These are phyloP conservation scores for Tetrapedia diversipes DNA, from an alignment of 2,888 invertebrate species.

Conservation along the genomic window DNA sequence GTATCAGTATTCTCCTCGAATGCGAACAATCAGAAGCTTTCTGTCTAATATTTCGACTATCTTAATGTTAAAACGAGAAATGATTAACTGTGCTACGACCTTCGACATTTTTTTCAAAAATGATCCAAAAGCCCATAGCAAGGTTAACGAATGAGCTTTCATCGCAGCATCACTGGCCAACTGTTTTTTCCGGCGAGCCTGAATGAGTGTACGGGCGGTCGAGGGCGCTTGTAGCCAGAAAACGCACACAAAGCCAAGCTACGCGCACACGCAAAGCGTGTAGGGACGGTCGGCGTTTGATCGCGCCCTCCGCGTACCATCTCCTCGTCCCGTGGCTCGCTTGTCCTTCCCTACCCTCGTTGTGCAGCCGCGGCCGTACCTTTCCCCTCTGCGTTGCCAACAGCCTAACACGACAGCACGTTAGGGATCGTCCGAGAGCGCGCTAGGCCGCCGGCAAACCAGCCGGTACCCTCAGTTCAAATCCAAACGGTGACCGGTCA, in stretches of 20 bases:
- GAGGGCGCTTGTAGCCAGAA: constrained; percentile 15
- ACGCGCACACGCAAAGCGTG: not conserved
- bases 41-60: no score
- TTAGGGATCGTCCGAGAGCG: constrained; percentile 36
- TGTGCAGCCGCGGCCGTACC: constrained; percentile 26
- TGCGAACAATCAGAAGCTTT: no score
- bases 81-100: no score
- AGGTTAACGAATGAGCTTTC: constrained; percentile 21
- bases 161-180: constrained; percentile 18
- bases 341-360: constrained; percentile 33
- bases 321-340: constrained; percentile 20
- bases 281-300: constrained; percentile 55
- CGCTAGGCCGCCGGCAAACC: constrained; percentile 18
- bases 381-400: constrained; percentile 47
- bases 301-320: constrained; percentile 49
- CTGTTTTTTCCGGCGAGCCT: constrained; percentile 30
- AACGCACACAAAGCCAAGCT: not conserved
- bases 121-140: no score
- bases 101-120: no score
- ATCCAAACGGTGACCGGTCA: constrained; percentile 55
- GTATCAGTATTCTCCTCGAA: no score
- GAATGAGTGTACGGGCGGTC: constrained; percentile 23
- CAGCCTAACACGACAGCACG: constrained; percentile 37
- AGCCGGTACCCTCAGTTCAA: constrained; percentile 57
- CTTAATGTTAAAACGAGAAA: constrained; percentile 14